A percentile compares a stretch with the other conserved stretches of the same genome.
Conservation (phyloP, 2,113 vertebrate genomes). For the Mustelus asterias region DNA sequence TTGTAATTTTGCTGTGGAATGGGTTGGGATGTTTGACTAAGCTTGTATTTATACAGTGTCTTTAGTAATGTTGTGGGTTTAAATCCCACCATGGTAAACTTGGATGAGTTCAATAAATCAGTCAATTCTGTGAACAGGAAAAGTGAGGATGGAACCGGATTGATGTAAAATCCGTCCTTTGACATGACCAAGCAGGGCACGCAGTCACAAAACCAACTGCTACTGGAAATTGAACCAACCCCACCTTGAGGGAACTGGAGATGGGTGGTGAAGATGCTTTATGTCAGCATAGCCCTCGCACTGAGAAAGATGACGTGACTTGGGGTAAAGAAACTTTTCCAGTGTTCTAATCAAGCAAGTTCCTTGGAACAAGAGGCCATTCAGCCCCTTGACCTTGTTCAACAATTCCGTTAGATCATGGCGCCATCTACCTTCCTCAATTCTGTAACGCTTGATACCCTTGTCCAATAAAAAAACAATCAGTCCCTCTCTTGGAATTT, state of each 20-base stretch:
- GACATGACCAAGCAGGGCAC: no score
- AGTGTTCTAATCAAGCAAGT: background rate
- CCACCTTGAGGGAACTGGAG: background rate
- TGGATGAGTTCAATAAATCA: no score
- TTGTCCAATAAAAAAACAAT: no score
- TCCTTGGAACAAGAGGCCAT: background rate
- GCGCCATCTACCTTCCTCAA: background rate
- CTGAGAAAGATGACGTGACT: background rate
- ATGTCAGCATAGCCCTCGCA: background rate
- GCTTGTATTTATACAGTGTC: no score
- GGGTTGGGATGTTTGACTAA: no score
- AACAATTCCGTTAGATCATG: background rate
- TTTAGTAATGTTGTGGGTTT: no score
- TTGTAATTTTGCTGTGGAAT: no score
- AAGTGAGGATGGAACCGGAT: no score
- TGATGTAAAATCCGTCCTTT: no score
- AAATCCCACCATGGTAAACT: no score
- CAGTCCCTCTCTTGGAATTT: no score
- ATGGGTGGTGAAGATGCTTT: background rate
- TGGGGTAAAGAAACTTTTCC: background rate
- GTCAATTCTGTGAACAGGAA: no score
- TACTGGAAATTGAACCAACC: background rate
- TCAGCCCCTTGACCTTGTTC: background rate
- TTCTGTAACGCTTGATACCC: background rate
- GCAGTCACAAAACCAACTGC: background rate